phyloP scores from a whole-genome alignment of 2,888 invertebrate species.

The Nephrotoma guestfalica region DNA sequence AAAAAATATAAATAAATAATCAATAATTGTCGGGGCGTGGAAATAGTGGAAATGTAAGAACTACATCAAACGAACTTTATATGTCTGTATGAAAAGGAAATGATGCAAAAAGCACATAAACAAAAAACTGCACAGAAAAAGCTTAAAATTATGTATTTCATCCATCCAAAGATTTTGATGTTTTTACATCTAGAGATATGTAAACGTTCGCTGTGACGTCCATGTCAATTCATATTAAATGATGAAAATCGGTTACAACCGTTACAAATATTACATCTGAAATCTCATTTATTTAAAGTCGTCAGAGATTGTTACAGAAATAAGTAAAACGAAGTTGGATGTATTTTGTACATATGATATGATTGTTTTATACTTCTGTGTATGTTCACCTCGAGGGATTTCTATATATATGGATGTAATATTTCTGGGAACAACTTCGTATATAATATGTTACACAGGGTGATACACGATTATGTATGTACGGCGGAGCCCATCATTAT shows the following conservation, averaged over 20 bases:
- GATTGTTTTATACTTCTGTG: too few relatives aligned
- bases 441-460: too few relatives aligned
- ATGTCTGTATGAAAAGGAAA: neutral
- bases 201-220: neutral
- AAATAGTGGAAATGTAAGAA: neutral
- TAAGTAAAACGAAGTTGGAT: too few relatives aligned
- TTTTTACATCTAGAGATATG: neutral
- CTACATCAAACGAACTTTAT: neutral
- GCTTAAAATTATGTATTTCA: neutral
- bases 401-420: too few relatives aligned
- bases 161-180: neutral
- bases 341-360: too few relatives aligned
- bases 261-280: neutral
- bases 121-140: neutral
- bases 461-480: too few relatives aligned
- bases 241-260: neutral
- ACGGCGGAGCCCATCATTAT: neutral
- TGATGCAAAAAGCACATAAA: neutral
- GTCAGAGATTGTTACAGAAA: neutral
- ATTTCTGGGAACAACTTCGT: too few relatives aligned
- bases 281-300: neutral
- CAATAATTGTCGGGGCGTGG: neutral
- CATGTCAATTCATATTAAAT: neutral
- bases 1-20: neutral
- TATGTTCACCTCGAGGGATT: too few relatives aligned